Evolutionary conservation across 2,797 vertebrate genomes (phyloP).

Genomic region (Spinibarbus caldwelli): DNA sequence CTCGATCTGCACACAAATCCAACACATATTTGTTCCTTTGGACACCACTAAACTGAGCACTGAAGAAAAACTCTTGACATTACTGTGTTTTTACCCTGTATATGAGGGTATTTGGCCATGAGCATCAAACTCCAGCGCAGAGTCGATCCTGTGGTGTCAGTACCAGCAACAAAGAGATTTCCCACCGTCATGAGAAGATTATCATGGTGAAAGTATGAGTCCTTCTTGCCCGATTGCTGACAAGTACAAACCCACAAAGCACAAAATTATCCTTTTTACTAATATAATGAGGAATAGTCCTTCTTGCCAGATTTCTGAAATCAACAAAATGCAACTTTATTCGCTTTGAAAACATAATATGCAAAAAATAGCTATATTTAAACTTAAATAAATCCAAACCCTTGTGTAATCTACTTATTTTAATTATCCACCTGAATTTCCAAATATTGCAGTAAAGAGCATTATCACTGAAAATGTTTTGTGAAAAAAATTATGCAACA

Average conservation of each 20-base stretch:
- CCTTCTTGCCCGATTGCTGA: too few relatives aligned
- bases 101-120: slow-evolving; percentile 76
- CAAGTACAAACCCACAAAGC: too few relatives aligned
- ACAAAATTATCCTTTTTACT: too few relatives aligned
- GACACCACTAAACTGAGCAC: background rate
- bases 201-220: slow-evolving; percentile 61
- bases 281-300: background rate
- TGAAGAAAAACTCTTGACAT: background rate
- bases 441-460: too few relatives aligned
- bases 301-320: slow-evolving; percentile 48
- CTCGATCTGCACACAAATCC: background rate
- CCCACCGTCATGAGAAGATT: slow-evolving; percentile 63
- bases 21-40: background rate
- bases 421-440: too few relatives aligned
- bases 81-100: slow-evolving; percentile 68
- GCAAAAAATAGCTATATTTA: too few relatives aligned
- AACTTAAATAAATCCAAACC: too few relatives aligned
- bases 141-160: slow-evolving; percentile 74
- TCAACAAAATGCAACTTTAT: background rate
- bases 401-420: too few relatives aligned
- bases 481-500: too few relatives aligned
- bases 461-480: background rate
- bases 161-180: slow-evolving; percentile 75
- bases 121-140: slow-evolving; percentile 72
- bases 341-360: background rate